Percentiles rank a stretch among this genome's conserved stretches.
Evolutionary conservation across 2,113 vertebrate genomes (phyloP).

Genomic region (Bucco capensis): DNA sequence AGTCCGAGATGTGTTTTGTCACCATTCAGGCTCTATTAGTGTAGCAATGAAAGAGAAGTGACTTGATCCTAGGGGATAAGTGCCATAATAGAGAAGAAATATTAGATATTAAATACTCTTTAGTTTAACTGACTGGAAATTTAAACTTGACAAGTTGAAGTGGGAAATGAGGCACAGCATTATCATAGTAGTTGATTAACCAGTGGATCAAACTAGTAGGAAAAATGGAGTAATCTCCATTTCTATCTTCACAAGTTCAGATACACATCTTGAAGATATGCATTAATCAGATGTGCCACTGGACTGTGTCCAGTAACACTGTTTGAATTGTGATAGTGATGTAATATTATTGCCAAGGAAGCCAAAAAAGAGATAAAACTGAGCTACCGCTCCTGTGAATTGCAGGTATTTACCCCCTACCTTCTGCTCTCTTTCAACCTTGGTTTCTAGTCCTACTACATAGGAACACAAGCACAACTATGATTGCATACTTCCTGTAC

Average conservation of each 20-base stretch:
- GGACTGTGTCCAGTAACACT: background rate
- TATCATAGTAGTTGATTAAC: background rate
- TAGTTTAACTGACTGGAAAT: conserved; percentile 15
- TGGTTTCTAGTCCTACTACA: background rate
- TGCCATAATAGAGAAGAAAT: background rate
- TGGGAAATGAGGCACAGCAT: background rate
- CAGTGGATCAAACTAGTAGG: background rate
- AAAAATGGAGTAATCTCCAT: background rate
- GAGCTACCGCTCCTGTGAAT: background rate
- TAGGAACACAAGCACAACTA: background rate
- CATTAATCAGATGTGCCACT: background rate
- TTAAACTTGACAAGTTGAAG: background rate
- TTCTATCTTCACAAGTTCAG: background rate
- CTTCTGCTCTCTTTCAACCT: background rate
- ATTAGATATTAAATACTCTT: conserved; percentile 3
- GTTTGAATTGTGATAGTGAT: background rate
- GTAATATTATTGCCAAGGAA: background rate
- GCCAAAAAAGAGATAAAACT: background rate
- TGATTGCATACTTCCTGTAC: background rate
- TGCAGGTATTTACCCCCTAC: background rate
- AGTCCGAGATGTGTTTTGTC: background rate
- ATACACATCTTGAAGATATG: background rate
- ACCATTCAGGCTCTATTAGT: background rate
- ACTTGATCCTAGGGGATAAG: conserved; percentile 2
- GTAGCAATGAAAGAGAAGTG: background rate